Evolutionary conservation across 2,888 invertebrate species (phyloP).

Genomic region (Netelia virgata): DNA sequence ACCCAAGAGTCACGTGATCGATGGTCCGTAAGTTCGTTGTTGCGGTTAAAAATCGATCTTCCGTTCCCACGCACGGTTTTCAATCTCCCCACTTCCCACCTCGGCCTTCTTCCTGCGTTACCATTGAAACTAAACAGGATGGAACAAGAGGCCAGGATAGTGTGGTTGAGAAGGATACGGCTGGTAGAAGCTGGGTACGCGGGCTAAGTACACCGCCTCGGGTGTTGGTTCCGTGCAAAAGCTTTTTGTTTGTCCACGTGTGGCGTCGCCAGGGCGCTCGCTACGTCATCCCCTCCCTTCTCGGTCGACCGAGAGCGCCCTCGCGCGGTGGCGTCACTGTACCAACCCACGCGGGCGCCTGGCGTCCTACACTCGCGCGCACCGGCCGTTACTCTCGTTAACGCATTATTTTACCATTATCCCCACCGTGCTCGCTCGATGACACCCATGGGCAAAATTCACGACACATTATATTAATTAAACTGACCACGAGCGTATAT

Average conservation of each 20-base stretch:
- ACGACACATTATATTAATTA: slow-evolving; percentile 77
- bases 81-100: no score
- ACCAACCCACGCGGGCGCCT: background rate
- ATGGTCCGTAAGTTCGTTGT: no score
- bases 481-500: slow-evolving; percentile 65
- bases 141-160: slow-evolving; percentile 16
- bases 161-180: slow-evolving; percentile 5
- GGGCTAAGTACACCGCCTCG: slow-evolving; percentile 69
- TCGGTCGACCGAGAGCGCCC: background rate
- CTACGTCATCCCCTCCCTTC: slow-evolving; percentile 21
- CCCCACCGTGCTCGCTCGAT: slow-evolving; percentile 15
- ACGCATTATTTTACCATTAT: slow-evolving; percentile 77
- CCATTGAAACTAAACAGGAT: background rate
- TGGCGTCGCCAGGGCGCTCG: slow-evolving; percentile 45
- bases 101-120: background rate
- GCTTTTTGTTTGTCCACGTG: slow-evolving; percentile 72
- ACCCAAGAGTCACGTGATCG: background rate
- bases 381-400: slow-evolving; percentile 73
- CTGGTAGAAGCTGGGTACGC: slow-evolving; percentile 50
- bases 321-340: slow-evolving; percentile 17
- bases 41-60: no score
- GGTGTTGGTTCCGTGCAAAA: slow-evolving; percentile 71
- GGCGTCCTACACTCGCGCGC: slow-evolving; percentile 34
- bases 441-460: slow-evolving; percentile 8
- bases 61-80: no score